Evolutionary conservation across 1,140 invertebrate species (phyloP), one percentile per base, ranked within the genome.

Genomic region (Drosophila trapezifrons): DNA sequence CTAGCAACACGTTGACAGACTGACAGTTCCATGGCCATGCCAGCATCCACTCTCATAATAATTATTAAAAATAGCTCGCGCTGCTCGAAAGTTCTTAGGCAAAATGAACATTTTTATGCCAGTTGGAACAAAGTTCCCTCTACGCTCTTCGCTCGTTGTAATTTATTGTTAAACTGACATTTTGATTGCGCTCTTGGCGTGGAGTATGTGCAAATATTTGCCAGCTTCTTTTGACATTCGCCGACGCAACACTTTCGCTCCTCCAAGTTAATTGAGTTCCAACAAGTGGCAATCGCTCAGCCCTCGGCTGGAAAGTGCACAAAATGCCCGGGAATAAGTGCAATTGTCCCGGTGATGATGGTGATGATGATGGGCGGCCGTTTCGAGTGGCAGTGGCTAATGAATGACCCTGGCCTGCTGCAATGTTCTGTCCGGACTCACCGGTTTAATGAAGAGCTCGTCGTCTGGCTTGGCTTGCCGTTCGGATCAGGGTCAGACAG

Each of bases 91-190:
- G 76, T 80, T 64, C 66, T 72, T 46, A 58, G 59, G 56, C 64
- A 71, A 66, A 72, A 46, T 45, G 25, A 57, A 40, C 42, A 70
- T 65, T 82, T 64, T 45, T 62, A 42, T 43, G 63, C 47, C 20
- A 45, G 40, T 40, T 42, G 17, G 15, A 18, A 29, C 59, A 43
- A 47, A 37, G 46, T 54, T 37, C 5, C 6, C 49, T 22, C 8
- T 2, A 10, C 17, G 17, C 27, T 35, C n/a, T 35, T 63, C 15
- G 46, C 10, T 20, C 38, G 32, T 45, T 46, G 56, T 78, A 78
- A 85, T 85, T 85, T 87, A 85, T 87, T 72, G 78, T 67, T 82
- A 40, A 76, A 65, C 63, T 82, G 83, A 67, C 82, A 78, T 87
- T 82, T 86, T 86, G 83, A 87, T 87, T 82, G 83, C 72, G 60